These are phyloP conservation scores for cat (Felis catus) DNA, from an alignment of 2,113 vertebrate genomes.

Conservation along the genomic window F.catus_Fca126_mat1.0 CM031420.1:69343501-69344000, in stretches of 20 bases:
- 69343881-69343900: conserved; percentile 21
- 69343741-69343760: conserved; percentile 23
- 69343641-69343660: conserved; percentile 49
- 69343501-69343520: not conserved
- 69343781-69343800: not conserved
- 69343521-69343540: conserved; percentile 11
- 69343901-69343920: not conserved
- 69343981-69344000: not conserved
- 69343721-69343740: not conserved
- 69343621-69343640: not conserved
- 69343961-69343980: conserved; percentile 27
- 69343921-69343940: conserved; percentile 1
- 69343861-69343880: not conserved
- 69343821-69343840: conserved; percentile 44
- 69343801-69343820: not conserved
- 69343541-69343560: not conserved
- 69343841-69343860: conserved; percentile 30
- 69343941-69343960: conserved; percentile 21
- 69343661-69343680: conserved; percentile 9
- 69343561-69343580: not conserved
- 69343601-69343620: not conserved
- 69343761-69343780: not conserved
- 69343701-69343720: not conserved
- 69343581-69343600: not conserved
- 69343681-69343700: not conserved